Percentiles rank a stretch among this genome's conserved stretches.
These are phyloP conservation scores for Trogon melanurus DNA, from an alignment of 2,113 vertebrate genomes.

Conservation along the genomic window DNA sequence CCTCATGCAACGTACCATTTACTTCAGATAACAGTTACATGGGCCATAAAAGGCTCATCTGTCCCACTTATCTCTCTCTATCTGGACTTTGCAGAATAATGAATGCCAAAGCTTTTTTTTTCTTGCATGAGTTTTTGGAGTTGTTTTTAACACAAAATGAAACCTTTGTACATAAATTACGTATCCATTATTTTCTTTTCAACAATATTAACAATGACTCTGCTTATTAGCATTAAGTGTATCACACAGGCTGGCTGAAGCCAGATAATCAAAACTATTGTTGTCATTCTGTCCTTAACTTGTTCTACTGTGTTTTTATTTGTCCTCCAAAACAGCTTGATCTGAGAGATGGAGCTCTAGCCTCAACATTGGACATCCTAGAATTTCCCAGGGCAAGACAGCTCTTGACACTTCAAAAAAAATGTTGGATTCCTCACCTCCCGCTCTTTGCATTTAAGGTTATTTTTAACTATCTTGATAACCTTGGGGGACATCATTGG, in stretches of 20 bases:
- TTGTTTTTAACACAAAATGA: neutral
- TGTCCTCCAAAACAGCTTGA: neutral
- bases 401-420: neutral
- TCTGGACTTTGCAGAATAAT: neutral
- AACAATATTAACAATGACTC: neutral
- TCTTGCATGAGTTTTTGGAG: neutral
- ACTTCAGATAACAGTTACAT: neutral
- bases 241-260: neutral
- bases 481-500: constrained; percentile 14
- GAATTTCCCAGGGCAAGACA: constrained; percentile 9
- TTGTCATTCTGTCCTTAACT: neutral
- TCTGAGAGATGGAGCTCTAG: neutral
- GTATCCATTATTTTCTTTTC: neutral
- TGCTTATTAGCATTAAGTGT: neutral
- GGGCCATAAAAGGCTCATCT: neutral
- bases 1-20: accelerated
- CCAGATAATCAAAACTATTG: neutral
- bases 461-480: constrained; percentile 67
- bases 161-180: neutral
- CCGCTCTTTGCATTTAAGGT: neutral
- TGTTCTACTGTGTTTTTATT: neutral
- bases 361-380: constrained; percentile 12
- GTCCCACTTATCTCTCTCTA: neutral
- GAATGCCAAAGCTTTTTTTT: neutral
- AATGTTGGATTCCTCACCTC: neutral